phyloP scores from a whole-genome alignment of 2,113 vertebrate genomes.

The Mus pahari region DNA sequence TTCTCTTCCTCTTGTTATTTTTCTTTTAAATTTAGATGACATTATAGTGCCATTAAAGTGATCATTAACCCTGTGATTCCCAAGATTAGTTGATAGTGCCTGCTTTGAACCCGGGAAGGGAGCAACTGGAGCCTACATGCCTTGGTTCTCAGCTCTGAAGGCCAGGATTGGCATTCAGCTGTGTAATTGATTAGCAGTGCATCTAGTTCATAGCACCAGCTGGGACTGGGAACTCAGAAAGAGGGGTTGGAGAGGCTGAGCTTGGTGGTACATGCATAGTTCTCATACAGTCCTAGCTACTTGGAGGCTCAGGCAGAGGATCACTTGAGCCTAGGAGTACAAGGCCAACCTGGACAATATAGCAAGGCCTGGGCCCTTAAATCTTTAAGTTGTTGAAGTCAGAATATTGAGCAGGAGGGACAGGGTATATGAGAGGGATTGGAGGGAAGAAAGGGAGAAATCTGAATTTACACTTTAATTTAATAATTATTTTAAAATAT shows the following conservation, averaged over 20 bases:
- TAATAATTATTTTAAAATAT: not conserved
- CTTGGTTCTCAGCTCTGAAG: not conserved
- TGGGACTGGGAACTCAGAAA: not conserved
- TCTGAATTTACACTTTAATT: not conserved
- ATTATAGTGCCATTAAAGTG: not conserved
- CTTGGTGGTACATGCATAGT: not conserved
- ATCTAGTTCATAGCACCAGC: too few relatives aligned
- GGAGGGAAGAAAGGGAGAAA: not conserved
- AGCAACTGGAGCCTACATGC: too few relatives aligned
- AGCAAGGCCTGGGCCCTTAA: not conserved
- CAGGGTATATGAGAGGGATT: not conserved
- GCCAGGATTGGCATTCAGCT: not conserved
- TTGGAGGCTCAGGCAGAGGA: not conserved
- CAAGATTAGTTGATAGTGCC: not conserved
- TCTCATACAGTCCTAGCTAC: not conserved
- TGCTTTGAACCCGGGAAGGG: not conserved
- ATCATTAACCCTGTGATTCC: not conserved
- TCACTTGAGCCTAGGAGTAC: not conserved
- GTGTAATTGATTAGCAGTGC: not conserved
- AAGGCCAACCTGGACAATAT: not conserved
- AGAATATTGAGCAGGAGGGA: not conserved
- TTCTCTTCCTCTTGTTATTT: not conserved
- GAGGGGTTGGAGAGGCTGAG: not conserved
- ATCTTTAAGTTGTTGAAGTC: not conserved
- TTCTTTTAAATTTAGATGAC: slow-evolving; percentile 26